These are phyloP conservation scores for Lycophotia porphyrea DNA, from an alignment of 2,888 invertebrate species.

Conservation along the genomic window DNA sequence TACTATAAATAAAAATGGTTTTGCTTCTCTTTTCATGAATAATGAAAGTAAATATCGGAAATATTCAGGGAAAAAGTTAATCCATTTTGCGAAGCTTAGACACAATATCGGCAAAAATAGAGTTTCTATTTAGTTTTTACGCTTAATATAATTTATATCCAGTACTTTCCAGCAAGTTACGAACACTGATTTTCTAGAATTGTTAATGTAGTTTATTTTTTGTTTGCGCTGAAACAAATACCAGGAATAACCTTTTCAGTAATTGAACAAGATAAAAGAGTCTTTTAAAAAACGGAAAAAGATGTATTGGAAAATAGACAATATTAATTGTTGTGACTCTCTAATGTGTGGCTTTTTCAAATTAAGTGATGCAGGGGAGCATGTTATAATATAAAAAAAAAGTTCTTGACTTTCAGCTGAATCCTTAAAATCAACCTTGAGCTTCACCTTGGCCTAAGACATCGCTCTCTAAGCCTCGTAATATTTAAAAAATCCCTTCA, in stretches of 20 bases:
- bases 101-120: neutral
- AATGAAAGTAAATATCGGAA: slow-evolving; percentile 30
- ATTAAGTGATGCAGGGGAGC: too few species aligned
- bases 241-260: neutral
- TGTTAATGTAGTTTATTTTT: neutral
- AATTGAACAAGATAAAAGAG: neutral
- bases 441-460: slow-evolving; percentile 4
- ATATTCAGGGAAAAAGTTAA: slow-evolving; percentile 28
- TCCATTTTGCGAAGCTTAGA: slow-evolving; percentile 8
- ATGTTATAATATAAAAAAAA: neutral
- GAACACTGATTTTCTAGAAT: neutral
- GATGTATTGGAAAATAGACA: neutral
- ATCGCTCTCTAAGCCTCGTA: neutral
- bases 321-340: neutral
- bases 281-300: neutral
- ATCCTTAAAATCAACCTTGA: neutral
- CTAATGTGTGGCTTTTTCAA: too few species aligned
- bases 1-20: slow-evolving; percentile 27
- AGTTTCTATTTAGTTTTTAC: slow-evolving; percentile 6
- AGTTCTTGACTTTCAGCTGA: neutral
- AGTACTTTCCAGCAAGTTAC: neutral
- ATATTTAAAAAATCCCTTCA: slow-evolving; percentile 42
- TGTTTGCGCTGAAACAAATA: neutral
- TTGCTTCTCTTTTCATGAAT: slow-evolving; percentile 26
- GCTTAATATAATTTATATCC: neutral